Evolutionary conservation across 2,888 invertebrate species (phyloP), one percentile per base, ranked within the genome.

Genomic region (Drosophila falleni): DNA sequence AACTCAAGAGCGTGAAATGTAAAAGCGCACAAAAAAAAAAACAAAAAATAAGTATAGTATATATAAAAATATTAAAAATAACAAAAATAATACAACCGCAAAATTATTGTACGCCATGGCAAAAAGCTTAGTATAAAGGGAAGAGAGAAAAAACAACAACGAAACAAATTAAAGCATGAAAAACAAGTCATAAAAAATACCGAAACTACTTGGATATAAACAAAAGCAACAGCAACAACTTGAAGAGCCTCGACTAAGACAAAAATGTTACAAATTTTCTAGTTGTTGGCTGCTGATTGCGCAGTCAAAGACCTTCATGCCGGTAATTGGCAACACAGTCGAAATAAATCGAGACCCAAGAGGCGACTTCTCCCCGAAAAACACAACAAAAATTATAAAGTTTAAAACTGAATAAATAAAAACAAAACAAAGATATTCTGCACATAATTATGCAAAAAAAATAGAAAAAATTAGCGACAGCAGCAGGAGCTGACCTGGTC

Each of bases 181-280:
- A 87, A 83, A 80, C 80, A 80, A 84, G 87, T 74, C 77, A 74
- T 77, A 85, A 74, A 76, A 71, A 74, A 80, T 51, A 56, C 66
- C 62, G 23, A 83, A 77, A 74, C 77, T 60, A 58, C 58, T 63
- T 47, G 56, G 46, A 58, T 60, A 80, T 81, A 60, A 71, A 15
- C 23, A 50, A 26, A 15, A 47, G 37, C 61, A 60, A 74, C 53
- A 71, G 37, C 61, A 60, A 74, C 53, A 65, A 67, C 60, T 51
- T 65, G 60, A 74, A 68, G 78, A 78, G 71, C 64, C 54, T 50
- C 69, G 59, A 74, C 74, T 74, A 70, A 70, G 68, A 71, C 72
- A 80, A 85, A 85, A 89, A 87, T 84, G 75, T 89, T 81, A 84
- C 89, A 89, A 87, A 89, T 87, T 89, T 89, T 87, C 76, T 88